phyloP scores from a whole-genome alignment of 1,140 invertebrate species.

The Rhysida immarginata region DNA sequence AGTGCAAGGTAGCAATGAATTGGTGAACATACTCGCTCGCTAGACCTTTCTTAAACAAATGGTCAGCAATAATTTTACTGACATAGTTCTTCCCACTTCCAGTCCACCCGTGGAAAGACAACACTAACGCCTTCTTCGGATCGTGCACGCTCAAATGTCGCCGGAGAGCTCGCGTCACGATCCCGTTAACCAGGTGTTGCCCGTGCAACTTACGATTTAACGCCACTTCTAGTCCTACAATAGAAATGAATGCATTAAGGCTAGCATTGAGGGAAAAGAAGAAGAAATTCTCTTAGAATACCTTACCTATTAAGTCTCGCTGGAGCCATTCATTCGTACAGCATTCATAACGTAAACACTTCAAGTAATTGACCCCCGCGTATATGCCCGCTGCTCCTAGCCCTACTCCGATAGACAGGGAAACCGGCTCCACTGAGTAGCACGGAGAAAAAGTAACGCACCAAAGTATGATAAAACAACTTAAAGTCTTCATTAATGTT shows the following conservation, averaged over 20 bases:
- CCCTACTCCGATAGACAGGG: background rate
- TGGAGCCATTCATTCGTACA: background rate
- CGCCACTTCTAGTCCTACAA: background rate
- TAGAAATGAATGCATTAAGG: background rate
- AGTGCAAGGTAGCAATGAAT: constrained; percentile 62
- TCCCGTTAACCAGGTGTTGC: constrained; percentile 5
- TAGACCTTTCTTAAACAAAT: constrained; percentile 53
- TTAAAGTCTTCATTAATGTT: too few species aligned
- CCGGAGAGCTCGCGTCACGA: background rate
- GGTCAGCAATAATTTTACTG: constrained; percentile 56
- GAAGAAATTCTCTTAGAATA: background rate
- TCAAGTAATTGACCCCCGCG: background rate
- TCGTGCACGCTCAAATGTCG: background rate
- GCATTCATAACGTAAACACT: background rate
- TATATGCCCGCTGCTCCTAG: background rate
- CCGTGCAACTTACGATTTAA: constrained; percentile 1
- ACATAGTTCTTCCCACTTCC: constrained; percentile 81
- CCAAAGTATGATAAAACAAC: too few species aligned
- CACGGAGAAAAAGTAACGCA: too few species aligned
- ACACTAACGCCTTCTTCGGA: constrained; percentile 1
- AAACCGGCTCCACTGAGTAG: too few species aligned
- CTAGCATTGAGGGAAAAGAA: background rate
- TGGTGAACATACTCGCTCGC: constrained; percentile 64
- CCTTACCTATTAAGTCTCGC: background rate
- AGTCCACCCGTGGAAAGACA: constrained; percentile 48